phyloP scores from a whole-genome alignment of 2,888 invertebrate genomes.

The Dasypolia templi region DNA sequence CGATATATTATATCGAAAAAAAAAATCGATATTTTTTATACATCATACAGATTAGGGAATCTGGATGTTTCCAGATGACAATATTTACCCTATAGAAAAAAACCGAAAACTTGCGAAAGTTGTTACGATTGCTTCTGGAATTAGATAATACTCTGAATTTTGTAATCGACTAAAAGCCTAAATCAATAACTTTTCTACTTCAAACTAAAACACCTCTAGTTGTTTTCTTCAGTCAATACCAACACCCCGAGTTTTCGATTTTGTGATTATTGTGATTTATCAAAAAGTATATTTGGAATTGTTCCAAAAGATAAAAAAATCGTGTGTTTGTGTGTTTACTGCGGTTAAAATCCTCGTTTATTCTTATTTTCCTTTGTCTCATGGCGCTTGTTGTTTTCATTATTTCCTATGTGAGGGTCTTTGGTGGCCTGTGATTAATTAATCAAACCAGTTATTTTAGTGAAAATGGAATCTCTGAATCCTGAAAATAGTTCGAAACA shows the following conservation, averaged over 20 bases:
- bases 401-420: conserved; percentile 54
- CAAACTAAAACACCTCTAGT: conserved; percentile 32
- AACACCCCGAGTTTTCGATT: conserved; percentile 41
- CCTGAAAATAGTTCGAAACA: conserved; percentile 69
- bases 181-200: conserved; percentile 37
- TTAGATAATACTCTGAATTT: too few relatives aligned
- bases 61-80: too few relatives aligned
- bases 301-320: conserved; percentile 58
- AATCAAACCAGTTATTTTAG: conserved; percentile 27
- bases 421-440: conserved; percentile 42
- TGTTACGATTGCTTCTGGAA: not conserved
- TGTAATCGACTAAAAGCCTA: conserved; percentile 45
- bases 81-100: too few relatives aligned
- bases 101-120: not conserved
- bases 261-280: conserved; percentile 41
- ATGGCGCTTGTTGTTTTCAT: conserved; percentile 20
- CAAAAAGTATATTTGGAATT: conserved; percentile 57
- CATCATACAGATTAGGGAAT: too few relatives aligned
- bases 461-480: conserved; percentile 77
- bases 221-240: conserved; percentile 49
- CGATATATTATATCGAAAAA: too few relatives aligned
- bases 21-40: too few relatives aligned
- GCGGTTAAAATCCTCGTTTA: conserved; percentile 48
- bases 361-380: conserved; percentile 61
- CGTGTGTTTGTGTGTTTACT: conserved; percentile 54